Percentiles rank a stretch among this genome's conserved stretches.
Evolutionary conservation across 30 jellyfish, hydroid and myxozoan genomes (phyloP).

Genomic region (Aurelia sp.): DNA sequence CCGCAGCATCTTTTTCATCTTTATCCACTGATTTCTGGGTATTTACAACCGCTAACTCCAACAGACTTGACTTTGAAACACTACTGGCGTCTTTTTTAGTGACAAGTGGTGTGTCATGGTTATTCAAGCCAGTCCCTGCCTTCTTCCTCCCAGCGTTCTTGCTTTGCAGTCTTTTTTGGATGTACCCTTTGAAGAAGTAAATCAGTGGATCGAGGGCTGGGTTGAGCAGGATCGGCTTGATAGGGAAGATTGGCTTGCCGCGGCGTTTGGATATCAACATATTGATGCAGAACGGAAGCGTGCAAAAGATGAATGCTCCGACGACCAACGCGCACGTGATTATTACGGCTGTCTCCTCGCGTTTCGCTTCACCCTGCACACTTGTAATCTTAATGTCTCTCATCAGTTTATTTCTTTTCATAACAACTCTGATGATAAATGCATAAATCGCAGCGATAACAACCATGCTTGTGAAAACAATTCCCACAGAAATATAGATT

Average conservation of each 20-base stretch:
- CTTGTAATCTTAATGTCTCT: not conserved
- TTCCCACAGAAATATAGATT: constrained; percentile 19
- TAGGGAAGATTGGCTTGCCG: not conserved
- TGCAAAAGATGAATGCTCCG: not conserved
- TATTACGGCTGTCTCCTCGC: not conserved
- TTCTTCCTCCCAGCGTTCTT: too few species aligned
- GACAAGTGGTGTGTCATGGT: too few species aligned
- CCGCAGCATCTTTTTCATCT: too few species aligned
- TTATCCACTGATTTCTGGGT: too few species aligned
- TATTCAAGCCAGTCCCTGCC: too few species aligned
- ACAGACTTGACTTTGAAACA: too few species aligned
- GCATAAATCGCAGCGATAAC: constrained; percentile 11
- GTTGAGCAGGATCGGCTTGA: not conserved
- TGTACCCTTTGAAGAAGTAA: not conserved
- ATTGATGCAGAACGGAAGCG: not conserved
- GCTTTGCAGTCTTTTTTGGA: not conserved
- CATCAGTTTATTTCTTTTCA: not conserved
- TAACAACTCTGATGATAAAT: constrained; percentile 5
- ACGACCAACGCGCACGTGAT: not conserved
- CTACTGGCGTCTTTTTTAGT: too few species aligned
- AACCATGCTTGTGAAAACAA: constrained; percentile 16
- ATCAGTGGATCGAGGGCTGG: not conserved
- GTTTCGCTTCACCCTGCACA: too few species aligned
- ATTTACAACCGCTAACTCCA: too few species aligned
- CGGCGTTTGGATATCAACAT: not conserved